These are phyloP conservation scores for Peromyscus nudipes DNA, from an alignment of 2,797 vertebrate genomes.

Conservation along the genomic window DNA sequence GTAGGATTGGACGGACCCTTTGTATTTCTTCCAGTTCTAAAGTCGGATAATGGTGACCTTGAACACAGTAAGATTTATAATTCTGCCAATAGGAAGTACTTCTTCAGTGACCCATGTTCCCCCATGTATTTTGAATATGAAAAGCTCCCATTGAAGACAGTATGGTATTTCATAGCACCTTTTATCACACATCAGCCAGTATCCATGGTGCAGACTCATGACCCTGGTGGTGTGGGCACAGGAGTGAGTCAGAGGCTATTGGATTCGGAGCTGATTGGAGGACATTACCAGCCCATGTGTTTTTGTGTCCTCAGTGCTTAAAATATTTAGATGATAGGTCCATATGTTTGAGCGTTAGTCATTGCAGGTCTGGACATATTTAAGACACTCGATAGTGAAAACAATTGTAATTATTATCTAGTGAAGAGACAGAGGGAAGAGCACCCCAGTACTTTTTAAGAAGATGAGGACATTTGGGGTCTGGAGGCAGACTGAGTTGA, in stretches of 20 bases:
- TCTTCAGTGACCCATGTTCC: not conserved
- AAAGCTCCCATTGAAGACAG: not conserved
- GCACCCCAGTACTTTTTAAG: not conserved
- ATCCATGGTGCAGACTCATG: not conserved
- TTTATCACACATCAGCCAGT: too few species aligned
- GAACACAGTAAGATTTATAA: not conserved
- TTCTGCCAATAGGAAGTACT: fast-evolving
- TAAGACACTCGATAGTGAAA: not conserved
- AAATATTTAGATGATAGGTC: not conserved
- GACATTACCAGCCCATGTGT: not conserved
- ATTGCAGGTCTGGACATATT: not conserved
- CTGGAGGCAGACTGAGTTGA: not conserved
- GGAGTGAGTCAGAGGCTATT: not conserved
- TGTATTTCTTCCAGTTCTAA: not conserved
- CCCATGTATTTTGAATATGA: not conserved
- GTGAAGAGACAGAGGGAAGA: not conserved
- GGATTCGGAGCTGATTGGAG: not conserved
- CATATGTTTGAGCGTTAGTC: not conserved
- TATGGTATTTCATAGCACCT: fast-evolving
- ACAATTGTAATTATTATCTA: not conserved
- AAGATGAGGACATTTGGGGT: not conserved
- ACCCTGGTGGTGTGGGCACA: fast-evolving
- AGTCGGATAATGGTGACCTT: not conserved
- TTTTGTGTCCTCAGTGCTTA: not conserved
- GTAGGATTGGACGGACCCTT: not conserved